Base-by-base conservation (phyloP, 2,797 vertebrate species). In the Agapornis canus region DNA sequence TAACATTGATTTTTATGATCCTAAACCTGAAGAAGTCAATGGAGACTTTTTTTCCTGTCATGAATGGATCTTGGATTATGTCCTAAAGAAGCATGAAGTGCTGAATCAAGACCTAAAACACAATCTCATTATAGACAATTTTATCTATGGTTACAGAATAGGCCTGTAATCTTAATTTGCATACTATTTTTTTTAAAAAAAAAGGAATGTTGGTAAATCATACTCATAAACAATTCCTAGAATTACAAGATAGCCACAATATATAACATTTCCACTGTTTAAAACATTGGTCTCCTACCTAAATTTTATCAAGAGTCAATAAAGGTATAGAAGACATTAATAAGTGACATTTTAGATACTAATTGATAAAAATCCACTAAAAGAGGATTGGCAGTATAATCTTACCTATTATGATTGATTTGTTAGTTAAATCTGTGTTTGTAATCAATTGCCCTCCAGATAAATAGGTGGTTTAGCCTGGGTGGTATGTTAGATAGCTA, bases 401-500 rank as follows among this genome's bases (percentile, higher is more conserved):
- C 92, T 72, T 84, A 81, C 89, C 65, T 65, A 60, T 81, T 91
- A 22, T 39, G 66, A 94, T 91, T 80, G 86, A 96, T 92, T 65
- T 40, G 47, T 73, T 94, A 77, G 79, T 86, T 96, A 95, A 95
- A 95, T 45, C 48, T 48, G 70, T 95, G 91, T 87, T 96, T 94
- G n/a, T 81, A 97, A 96, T 92, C 95, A 92, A 89, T 89, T 81
- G 56, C 76, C 77, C 47, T 92, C 42, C 65, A 66, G 91, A 92
- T 59, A 63, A 76, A 87, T 12, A 76, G 18, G 85, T 31, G 82
- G 51, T 60, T 86, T 61, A 88, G 56, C 49, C 51, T 37, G 76
- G 45, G 48, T 75, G 63, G 29, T 52, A 40, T 57, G 21, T 85
- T 51, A 80, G 43, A 72, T 83, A 57, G 8, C 54, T 82, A 40